Evolutionary conservation across 2,113 vertebrate species (phyloP), one percentile per base, ranked within the genome.

Genomic region (Ailurus styani): DNA sequence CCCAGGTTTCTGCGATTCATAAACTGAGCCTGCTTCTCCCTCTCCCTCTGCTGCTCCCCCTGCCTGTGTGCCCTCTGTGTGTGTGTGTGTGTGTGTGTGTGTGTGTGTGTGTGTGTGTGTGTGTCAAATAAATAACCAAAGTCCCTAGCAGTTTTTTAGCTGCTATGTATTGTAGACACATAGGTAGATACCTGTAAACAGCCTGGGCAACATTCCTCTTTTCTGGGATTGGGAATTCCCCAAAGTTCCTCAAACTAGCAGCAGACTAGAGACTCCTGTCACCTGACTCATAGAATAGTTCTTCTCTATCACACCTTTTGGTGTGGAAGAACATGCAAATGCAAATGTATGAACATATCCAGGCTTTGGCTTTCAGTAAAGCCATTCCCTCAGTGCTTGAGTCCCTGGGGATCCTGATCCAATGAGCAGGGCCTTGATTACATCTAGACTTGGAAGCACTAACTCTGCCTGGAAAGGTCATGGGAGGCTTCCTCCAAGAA

Each of bases 401-500:
- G 13, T 57, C n/a, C 75, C 42, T 42, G 5, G 50, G 37, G 31
- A 45, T 77, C 23, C 47, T 83, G 9, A 29, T 57, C 12, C 57
- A 66, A 54, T 17, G 62, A 60, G 75, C 18, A 40, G 47, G 57
- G 34, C 27, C 72, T 42, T 94, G 21, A 79, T 23, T 27, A 70
- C 40, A 55, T 21, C 34, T 25, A 77, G 21, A n/a, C 34, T 29
- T 64, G 40, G 66, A 82, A 64, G 77, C 37, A 52, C 37, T 70
- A 40, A 84, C 75, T 88, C 68, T 37, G 37, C 70, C 88, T 52
- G 62, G 45, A 81, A 95, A 97, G 87, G 95, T 89, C 96, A 91
- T 37, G 31, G 12, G 37, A 97, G 83, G 60, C 29, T 90, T 68
- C 42, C 73, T 13, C 10, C 54, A 87, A 9, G 37, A 73, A 13